Base-by-base conservation (phyloP, 2,888 invertebrate genomes). In the Aphidoletes aphidimyza region DNA sequence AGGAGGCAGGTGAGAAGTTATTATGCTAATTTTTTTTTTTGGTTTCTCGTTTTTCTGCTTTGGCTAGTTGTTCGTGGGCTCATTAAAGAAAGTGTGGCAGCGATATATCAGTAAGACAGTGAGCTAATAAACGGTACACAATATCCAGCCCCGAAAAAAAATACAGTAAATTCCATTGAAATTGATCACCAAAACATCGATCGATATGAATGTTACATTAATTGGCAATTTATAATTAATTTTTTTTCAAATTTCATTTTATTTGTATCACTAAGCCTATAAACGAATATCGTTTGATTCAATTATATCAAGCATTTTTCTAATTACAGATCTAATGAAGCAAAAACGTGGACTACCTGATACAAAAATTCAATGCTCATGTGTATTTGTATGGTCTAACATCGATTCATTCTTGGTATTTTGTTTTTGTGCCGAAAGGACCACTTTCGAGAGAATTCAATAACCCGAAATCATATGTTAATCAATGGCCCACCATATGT, bases 221-320 rank as follows among this genome's bases (percentile, higher is more conserved):
- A n/a, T n/a, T n/a, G 47, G 47, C 47, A 47, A 3, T 47, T 47
- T 47, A 3, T 83, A 8, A 45, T 83, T 37, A 83, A 37, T 39
- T 47, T 47, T 45, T 17, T 11, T n/a, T 69, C 9, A 59, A 37
- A 22, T 81, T 84, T 34, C 59, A 86, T 45, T 81, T 84, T 49
- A 5, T 54, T 84, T 42, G 42, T 88, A 88, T 88, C 95, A 95
- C 86, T 92, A 97, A 97, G 95, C 97, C 88, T 98, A 99, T 92
- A 98, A 5, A 47, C 9, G 22, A n/a, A 14, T 22, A 22, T n/a
- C n/a, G 22, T 54, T 54, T n/a, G 54, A 54, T 54, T 69, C 2
- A 69, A 30, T 30, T 14, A 69, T 22, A 54, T 54, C 22, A 30
- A 30, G 42, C n/a, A 26, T 14, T 34, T 69, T 69, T 26, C 34